Base-by-base conservation (phyloP, 2,888 invertebrate species). In the Mimachlamys varia region DNA sequence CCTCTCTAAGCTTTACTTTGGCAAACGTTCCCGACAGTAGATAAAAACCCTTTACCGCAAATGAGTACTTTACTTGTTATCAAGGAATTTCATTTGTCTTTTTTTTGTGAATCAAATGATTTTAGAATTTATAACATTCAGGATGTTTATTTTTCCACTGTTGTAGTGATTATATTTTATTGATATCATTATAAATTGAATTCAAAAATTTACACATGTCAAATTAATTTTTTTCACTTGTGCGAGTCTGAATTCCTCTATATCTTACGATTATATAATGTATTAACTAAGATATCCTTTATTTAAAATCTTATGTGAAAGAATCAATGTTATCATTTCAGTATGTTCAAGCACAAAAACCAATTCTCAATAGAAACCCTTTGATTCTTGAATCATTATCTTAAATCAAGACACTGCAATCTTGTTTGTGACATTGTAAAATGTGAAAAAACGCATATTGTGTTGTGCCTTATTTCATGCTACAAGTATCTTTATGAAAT, bases 301-400 rank as follows among this genome's bases (percentile, higher is more conserved):
- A 27, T 76, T 76, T 76, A n/a, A 76, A 76, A 76, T 27, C 3
- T 76, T 10, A 12, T 15, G 33, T 33, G 27, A 76, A 76, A 76
- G 10, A 5, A 76, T 76, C 76, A 76, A 76, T 76, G 76, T 76
- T 76, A 76, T 76, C 76, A 76, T 76, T 76, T 76, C 76, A 27
- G 22, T 33, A 12, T 12, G 7, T 15, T 10, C 76, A 27, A 76
- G 62, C 22, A 58, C 33, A 76, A 76, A 33, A 33, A 76, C 27
- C 27, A 10, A 27, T n/a, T n/a, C n/a, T 27, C 62, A 62, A 10
- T 62, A 12, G 13, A 62, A 62, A 62, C n/a, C 2, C 22, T 62
- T 62, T 62, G 2, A 62, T n/a, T n/a, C 62, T n/a, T 62, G n/a
- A 19, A 62, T 22, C n/a, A n/a, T n/a, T 62, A 22, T n/a, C 27